These are phyloP conservation scores for Trissoscelio sp. DNA, from an alignment of 2,888 invertebrate genomes.

Conservation along the genomic window DNA sequence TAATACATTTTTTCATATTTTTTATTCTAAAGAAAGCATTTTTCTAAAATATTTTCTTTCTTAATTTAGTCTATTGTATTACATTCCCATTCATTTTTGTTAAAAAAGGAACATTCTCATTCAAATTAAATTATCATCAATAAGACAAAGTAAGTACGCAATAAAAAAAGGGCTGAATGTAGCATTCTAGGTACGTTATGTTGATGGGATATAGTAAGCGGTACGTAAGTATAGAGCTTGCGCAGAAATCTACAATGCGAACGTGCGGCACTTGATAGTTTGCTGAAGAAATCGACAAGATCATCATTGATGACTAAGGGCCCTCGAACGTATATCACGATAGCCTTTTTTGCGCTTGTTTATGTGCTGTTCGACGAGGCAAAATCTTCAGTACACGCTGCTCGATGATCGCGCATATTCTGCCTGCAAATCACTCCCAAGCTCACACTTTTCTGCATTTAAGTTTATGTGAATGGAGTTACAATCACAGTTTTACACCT, in stretches of 20 bases:
- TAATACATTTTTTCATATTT: too few relatives aligned
- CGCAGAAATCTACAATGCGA: conserved; percentile 58
- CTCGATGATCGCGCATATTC: conserved; percentile 55
- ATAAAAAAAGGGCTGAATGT: not conserved
- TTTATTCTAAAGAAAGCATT: too few relatives aligned
- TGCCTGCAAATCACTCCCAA: conserved; percentile 13
- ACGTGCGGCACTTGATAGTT: conserved; percentile 47
- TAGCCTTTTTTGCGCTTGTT: conserved; percentile 50
- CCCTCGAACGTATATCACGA: conserved; percentile 58
- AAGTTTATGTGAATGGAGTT: conserved; percentile 33
- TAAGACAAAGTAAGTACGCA: not conserved
- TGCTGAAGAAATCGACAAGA: conserved; percentile 64
- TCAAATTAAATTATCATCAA: not conserved
- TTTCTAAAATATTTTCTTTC: too few relatives aligned
- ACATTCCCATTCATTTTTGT: too few relatives aligned
- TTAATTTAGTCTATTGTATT: too few relatives aligned
- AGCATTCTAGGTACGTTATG: conserved; percentile 24
- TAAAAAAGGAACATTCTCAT: not conserved
- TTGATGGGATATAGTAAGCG: conserved; percentile 22
- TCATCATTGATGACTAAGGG: conserved; percentile 62
- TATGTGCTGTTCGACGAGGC: conserved; percentile 24
- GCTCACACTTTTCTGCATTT: conserved; percentile 25
- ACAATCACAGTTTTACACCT: conserved; percentile 27
- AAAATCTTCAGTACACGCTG: conserved; percentile 29
- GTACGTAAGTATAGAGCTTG: conserved; percentile 36